A percentile compares a stretch with the other conserved stretches of the same genome.
phyloP scores from a whole-genome alignment of 2,113 vertebrate species.

The Vidua chalybeata region DNA sequence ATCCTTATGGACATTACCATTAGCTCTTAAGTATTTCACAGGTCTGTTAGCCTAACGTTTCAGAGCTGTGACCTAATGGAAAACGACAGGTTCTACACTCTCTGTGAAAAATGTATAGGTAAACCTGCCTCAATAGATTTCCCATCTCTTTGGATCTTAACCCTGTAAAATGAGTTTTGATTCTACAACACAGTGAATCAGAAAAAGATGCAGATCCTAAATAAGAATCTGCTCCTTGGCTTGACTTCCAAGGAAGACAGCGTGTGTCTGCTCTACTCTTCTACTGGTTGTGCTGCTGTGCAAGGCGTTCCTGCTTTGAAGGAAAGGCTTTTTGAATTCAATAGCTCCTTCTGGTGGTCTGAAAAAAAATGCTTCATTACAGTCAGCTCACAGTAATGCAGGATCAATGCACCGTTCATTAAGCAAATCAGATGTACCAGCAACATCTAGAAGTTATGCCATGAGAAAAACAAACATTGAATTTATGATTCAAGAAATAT shows the following conservation, averaged over 20 bases:
- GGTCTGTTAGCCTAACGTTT: background rate
- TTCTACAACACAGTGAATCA: background rate
- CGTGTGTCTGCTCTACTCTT: background rate
- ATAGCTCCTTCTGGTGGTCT: conserved; percentile 58
- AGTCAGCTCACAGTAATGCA: background rate
- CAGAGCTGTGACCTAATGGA: background rate
- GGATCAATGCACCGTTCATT: background rate
- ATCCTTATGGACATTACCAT: background rate
- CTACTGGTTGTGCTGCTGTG: background rate
- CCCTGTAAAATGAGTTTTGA: background rate
- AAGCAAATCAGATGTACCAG: background rate
- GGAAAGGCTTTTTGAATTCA: conserved; percentile 4
- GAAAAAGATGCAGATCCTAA: background rate
- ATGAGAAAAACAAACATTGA: background rate
- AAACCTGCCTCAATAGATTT: background rate
- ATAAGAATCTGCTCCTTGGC: background rate
- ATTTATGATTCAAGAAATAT: background rate
- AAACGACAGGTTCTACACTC: background rate
- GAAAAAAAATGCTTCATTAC: background rate
- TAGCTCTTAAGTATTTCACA: background rate
- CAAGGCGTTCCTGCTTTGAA: background rate
- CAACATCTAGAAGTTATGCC: background rate
- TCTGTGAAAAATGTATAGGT: background rate
- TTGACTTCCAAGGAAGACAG: background rate
- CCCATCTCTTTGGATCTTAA: background rate